These are phyloP conservation scores for Hipposideros larvatus DNA, from an alignment of 2,797 vertebrate genomes.

Conservation along the genomic window DNA sequence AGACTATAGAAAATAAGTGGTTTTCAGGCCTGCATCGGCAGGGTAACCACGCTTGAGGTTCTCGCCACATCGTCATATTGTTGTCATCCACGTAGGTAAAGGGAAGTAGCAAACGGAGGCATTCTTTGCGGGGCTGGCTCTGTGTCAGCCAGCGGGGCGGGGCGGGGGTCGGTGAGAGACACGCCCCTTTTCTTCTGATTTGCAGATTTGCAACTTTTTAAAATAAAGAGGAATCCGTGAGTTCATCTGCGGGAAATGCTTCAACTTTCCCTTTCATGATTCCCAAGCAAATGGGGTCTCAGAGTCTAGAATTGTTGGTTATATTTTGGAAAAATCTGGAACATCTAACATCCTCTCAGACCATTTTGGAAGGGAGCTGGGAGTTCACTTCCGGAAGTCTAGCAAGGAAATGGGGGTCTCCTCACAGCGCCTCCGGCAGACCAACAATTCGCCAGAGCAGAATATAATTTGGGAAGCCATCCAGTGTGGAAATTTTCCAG, in stretches of 20 bases:
- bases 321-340: neutral
- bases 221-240: neutral
- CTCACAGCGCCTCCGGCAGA: neutral
- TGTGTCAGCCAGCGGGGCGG: neutral
- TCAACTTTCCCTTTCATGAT: neutral
- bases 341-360: neutral
- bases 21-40: neutral
- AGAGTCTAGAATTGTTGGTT: neutral
- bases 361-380: constrained; percentile 13
- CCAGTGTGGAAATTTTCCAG: constrained; percentile 48
- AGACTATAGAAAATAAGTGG: neutral
- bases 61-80: accelerated
- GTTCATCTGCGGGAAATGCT: neutral
- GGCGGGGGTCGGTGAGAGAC: neutral
- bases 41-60: neutral
- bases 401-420: neutral
- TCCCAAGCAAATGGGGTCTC: neutral
- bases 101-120: neutral
- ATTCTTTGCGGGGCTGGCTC: neutral
- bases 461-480: neutral
- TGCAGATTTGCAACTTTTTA: neutral
- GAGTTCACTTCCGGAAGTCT: neutral
- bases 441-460: neutral
- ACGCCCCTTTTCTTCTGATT: neutral
- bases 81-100: neutral